These are phyloP conservation scores for Pyrrhosoma nymphula DNA, from an alignment of 2,888 invertebrate genomes.

Conservation along the genomic window DNA sequence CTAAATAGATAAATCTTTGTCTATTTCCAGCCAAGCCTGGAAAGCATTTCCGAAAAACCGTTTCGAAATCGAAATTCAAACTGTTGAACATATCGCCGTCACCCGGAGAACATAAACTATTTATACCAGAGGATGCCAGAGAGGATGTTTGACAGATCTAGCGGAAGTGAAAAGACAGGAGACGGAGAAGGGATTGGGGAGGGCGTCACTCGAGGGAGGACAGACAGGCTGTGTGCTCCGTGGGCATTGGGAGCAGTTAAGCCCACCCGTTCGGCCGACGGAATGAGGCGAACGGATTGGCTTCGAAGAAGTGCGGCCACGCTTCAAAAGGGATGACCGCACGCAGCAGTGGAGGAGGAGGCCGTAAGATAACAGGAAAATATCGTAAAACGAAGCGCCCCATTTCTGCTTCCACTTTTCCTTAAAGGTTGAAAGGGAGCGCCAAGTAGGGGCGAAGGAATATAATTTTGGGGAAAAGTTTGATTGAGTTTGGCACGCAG, in stretches of 20 bases:
- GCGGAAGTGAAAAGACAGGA: background rate
- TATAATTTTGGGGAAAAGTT: slow-evolving; percentile 50
- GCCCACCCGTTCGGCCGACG: background rate
- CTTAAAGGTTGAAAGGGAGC: background rate
- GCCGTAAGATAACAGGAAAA: background rate
- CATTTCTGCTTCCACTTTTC: background rate
- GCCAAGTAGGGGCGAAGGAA: background rate
- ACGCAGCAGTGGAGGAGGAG: background rate
- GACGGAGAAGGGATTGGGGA: background rate
- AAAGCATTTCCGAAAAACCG: too few species aligned
- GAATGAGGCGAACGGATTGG: background rate
- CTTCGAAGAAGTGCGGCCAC: background rate
- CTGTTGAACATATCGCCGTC: too few species aligned
- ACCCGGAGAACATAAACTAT: too few species aligned
- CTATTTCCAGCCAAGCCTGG: too few species aligned
- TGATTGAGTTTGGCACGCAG: slow-evolving; percentile 43
- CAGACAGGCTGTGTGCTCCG: background rate
- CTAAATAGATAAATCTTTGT: too few species aligned
- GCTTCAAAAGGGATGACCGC: slow-evolving; percentile 32
- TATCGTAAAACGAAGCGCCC: slow-evolving; percentile 18
- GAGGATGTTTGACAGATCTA: background rate
- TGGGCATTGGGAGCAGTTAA: background rate
- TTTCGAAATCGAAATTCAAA: too few species aligned
- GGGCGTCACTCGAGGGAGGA: background rate
- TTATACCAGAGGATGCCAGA: background rate